These are phyloP conservation scores for Lithobates sylvaticus DNA, from an alignment of 2,797 vertebrate species.

Conservation along the genomic window DNA sequence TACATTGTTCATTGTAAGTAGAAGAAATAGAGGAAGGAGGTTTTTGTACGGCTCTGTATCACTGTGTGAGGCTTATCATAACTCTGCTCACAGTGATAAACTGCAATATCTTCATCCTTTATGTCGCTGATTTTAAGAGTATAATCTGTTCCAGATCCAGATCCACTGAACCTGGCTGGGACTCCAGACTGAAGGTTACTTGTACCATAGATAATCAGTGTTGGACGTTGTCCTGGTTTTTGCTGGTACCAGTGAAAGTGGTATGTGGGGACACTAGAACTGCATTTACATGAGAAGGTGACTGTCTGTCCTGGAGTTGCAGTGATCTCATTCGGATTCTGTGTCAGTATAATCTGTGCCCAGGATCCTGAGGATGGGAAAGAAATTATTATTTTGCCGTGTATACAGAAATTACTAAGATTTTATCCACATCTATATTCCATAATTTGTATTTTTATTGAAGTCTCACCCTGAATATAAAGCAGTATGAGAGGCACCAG, in stretches of 20 bases:
- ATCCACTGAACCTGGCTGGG: constrained; percentile 38
- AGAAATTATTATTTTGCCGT: background rate
- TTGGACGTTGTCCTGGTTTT: constrained; percentile 35
- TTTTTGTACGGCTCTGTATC: constrained; percentile 36
- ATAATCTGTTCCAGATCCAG: background rate
- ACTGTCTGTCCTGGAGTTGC: background rate
- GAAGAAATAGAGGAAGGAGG: constrained; percentile 3
- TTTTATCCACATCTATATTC: background rate
- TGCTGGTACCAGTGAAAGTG: constrained; percentile 25
- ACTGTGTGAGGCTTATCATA: fast-evolving
- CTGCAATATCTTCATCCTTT: constrained; percentile 38
- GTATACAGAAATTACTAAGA: background rate
- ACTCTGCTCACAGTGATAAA: constrained; percentile 51
- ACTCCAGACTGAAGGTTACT: fast-evolving
- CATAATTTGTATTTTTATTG: background rate
- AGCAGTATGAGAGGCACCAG: constrained; percentile 4
- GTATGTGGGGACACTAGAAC: background rate
- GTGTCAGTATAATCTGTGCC: constrained; percentile 25
- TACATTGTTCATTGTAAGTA: background rate
- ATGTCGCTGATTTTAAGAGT: constrained; percentile 13
- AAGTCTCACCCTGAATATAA: constrained; percentile 14
- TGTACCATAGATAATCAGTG: background rate
- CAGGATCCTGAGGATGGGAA: background rate
- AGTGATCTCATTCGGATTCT: background rate
- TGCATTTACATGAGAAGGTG: constrained; percentile 8